These are phyloP conservation scores for Spea bombifrons DNA, from an alignment of 2,113 vertebrate species.

Conservation along the genomic window DNA sequence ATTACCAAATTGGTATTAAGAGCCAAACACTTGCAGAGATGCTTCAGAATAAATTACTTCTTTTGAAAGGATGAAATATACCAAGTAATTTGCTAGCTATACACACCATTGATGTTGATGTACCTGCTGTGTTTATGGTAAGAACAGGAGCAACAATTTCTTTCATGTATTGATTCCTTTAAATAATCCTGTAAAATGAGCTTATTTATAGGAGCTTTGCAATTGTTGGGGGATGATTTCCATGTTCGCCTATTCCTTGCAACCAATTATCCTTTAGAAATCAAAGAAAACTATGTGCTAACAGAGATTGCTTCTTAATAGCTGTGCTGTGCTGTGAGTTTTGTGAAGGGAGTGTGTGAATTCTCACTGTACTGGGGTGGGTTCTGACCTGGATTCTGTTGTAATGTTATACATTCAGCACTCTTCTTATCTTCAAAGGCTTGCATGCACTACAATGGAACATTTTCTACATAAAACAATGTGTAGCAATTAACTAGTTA, in stretches of 20 bases:
- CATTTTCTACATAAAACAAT: too few relatives aligned
- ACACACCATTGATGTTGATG: conserved; percentile 21
- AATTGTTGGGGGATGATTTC: neutral
- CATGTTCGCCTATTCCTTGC: neutral
- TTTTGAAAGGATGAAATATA: conserved; percentile 25
- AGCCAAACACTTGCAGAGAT: conserved; percentile 32
- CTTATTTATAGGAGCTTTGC: neutral
- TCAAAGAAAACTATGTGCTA: conserved; percentile 5
- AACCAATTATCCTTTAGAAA: conserved; percentile 13
- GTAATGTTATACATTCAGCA: too few relatives aligned
- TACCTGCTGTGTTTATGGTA: conserved; percentile 38
- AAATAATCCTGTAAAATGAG: conserved; percentile 24
- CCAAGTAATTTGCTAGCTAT: conserved; percentile 33
- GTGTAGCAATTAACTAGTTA: too few relatives aligned
- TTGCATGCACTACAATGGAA: too few relatives aligned
- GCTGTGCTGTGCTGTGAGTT: too few relatives aligned
- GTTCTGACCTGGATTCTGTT: too few relatives aligned
- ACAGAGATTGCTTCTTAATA: neutral
- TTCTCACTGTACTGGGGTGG: too few relatives aligned
- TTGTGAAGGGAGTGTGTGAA: too few relatives aligned
- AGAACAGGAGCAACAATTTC: conserved; percentile 15
- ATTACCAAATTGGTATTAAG: conserved; percentile 27
- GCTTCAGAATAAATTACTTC: conserved; percentile 42
- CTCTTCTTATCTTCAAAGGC: too few relatives aligned
- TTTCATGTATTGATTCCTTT: conserved; percentile 29